These are phyloP conservation scores for Sisor rabdophorus DNA, from an alignment of 2,113 vertebrate genomes.

Conservation along the genomic window DNA sequence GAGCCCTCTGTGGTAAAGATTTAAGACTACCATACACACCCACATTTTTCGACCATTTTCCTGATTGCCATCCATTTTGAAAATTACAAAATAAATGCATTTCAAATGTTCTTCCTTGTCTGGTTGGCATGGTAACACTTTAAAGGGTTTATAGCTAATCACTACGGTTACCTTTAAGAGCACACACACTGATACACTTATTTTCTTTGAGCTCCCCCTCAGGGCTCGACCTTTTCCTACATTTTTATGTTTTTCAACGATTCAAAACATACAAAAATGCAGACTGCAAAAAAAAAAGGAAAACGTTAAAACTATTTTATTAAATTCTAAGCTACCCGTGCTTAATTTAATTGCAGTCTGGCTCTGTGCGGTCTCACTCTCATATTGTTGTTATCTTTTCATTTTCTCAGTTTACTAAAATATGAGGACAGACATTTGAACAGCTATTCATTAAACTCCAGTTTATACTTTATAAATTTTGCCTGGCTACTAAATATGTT, in stretches of 20 bases:
- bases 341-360: conserved; percentile 6
- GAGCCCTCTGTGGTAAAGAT: conserved; percentile 24
- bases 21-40: conserved; percentile 35
- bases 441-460: background rate
- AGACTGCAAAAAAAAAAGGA: background rate
- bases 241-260: conserved; percentile 21
- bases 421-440: background rate
- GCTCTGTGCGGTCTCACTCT: background rate
- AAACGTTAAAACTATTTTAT: background rate
- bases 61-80: conserved; percentile 46
- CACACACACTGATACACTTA: conserved; percentile 30
- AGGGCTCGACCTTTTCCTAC: conserved; percentile 44
- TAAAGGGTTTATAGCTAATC: conserved; percentile 56
- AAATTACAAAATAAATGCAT: conserved; percentile 58
- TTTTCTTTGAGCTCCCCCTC: background rate
- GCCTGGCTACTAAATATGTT: background rate
- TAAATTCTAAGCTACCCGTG: background rate
- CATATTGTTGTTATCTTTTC: conserved; percentile 5
- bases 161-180: conserved; percentile 43
- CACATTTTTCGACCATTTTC: conserved; percentile 23
- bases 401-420: background rate
- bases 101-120: conserved; percentile 51
- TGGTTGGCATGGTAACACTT: conserved; percentile 69
- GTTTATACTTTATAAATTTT: background rate
- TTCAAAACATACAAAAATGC: background rate